Conservation (phyloP, 2,888 invertebrate species). For the Gymnoscelis rufifasciata region DNA sequence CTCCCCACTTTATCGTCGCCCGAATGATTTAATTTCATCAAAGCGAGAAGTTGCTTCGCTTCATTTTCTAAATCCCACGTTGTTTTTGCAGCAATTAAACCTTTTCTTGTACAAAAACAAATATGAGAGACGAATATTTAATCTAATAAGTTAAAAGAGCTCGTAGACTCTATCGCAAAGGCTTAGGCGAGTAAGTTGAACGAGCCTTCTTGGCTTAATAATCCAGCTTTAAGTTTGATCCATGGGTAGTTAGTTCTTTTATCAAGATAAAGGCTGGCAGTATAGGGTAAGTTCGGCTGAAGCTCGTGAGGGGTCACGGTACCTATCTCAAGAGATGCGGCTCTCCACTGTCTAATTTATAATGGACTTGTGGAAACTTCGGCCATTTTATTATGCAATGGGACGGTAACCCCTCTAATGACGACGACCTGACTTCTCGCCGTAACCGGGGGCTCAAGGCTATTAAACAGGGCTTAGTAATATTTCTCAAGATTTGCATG, state of each 20-base stretch:
- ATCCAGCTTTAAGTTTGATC: slow-evolving; percentile 70
- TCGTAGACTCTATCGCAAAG: slow-evolving; percentile 28
- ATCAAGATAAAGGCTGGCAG: slow-evolving; percentile 69
- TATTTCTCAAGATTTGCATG: slow-evolving; percentile 52
- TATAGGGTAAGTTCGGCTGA: slow-evolving; percentile 69
- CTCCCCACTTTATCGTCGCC: slow-evolving; percentile 47
- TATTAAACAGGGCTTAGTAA: slow-evolving; percentile 68
- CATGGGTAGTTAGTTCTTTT: slow-evolving; percentile 74
- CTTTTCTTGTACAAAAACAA: background rate
- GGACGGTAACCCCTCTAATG: slow-evolving; percentile 77
- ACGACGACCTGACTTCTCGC: slow-evolving; percentile 69
- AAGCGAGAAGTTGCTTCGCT: slow-evolving; percentile 1
- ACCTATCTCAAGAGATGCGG: slow-evolving; percentile 78
- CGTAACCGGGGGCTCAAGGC: slow-evolving; percentile 63
- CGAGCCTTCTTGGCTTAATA: slow-evolving; percentile 40
- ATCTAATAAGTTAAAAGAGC: background rate
- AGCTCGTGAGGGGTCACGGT: slow-evolving; percentile 75
- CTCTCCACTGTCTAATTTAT: slow-evolving; percentile 78
- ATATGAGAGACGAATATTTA: background rate
- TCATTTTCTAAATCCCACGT: background rate
- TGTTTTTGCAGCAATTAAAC: background rate
- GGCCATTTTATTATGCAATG: slow-evolving; percentile 79
- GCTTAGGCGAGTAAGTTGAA: slow-evolving; percentile 25
- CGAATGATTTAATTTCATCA: slow-evolving; percentile 38
- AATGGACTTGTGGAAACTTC: slow-evolving; percentile 78